Evolutionary conservation across 2,888 invertebrate species (phyloP), one percentile per base, ranked within the genome.

Genomic region (Xylota segnis): DNA sequence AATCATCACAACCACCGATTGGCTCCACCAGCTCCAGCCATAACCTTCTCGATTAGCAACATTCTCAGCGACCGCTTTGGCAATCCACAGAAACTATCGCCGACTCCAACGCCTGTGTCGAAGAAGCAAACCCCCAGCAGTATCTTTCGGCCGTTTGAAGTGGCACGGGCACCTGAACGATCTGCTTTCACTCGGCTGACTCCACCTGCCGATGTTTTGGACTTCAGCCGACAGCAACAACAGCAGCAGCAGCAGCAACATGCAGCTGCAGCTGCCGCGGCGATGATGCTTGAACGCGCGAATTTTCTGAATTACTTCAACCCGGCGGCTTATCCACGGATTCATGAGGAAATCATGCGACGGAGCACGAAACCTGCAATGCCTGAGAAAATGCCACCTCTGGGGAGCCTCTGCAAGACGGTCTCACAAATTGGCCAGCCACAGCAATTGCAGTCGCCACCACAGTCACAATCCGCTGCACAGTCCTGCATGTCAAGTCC

Each of bases 401-500:
- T 96, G 71, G 95, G 95, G 0, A 95, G 95, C 0, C 90, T 96
- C n/a, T 94, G 95, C 87, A 95, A 95, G 89, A 93, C 95, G 0
- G 95, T 96, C 0, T 95, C 95, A 0, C 95, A 95, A 89, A 95
- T 95, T 66, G 95, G 95, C 0, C 94, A 92, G 82, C 72, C 89
- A 72, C 86, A 82, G 81, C 37, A 88, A 74, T 40, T 68, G 65
- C 88, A 76, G 86, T 83, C 81, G 87, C 83, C 32, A 87, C 83
- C 32, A 87, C 89, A 27, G 88, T 90, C 71, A 88, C 90, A n/a
- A 66, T 83, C 43, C 87, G 89, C 84, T 87, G 88, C 7, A 87
- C 90, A 45, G 88, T 70, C 89, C 63, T 87, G 89, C 65, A 87
- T 89, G 79, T 82, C 86, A 52, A 89, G 89, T 88, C 83, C 88